phyloP scores from a whole-genome alignment of 2,797 vertebrate genomes.

The Gallinago solitaria region DNA sequence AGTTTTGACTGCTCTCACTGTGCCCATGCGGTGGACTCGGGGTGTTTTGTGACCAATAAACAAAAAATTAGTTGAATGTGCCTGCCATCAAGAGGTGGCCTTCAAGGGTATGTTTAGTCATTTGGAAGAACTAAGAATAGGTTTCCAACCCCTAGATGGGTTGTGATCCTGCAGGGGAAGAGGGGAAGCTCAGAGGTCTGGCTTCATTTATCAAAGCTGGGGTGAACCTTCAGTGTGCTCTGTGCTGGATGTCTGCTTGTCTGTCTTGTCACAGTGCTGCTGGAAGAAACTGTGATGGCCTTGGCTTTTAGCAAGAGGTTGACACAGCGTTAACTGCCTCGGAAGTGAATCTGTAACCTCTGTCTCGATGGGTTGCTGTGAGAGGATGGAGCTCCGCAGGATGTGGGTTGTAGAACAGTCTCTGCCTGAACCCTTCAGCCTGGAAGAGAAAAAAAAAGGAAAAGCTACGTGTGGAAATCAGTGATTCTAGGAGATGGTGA shows the following conservation, averaged over 20 bases:
- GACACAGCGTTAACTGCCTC: fast-evolving
- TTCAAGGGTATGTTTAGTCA: fast-evolving
- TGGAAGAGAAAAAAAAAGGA: background rate
- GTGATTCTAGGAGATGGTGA: background rate
- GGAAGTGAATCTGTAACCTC: background rate
- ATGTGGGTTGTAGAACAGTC: fast-evolving
- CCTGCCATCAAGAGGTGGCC: background rate
- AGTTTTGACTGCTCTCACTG: background rate
- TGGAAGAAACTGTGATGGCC: no score
- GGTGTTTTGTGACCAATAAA: background rate
- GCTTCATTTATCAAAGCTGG: background rate
- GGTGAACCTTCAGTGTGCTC: background rate
- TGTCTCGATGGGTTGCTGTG: background rate
- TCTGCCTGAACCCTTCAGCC: background rate
- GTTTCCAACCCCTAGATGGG: background rate
- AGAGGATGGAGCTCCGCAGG: background rate
- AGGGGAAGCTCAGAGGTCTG: background rate
- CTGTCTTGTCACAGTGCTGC: background rate
- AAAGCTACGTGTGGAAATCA: background rate
- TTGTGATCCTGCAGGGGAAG: background rate
- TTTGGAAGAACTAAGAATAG: background rate
- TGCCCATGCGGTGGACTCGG: background rate
- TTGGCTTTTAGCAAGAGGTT: background rate
- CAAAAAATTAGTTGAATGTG: background rate
- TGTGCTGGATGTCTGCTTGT: background rate